A percentile compares a stretch with the other conserved stretches of the same genome.
Evolutionary conservation across 2,888 invertebrate genomes (phyloP).

Genomic region (Acronicta leporina): DNA sequence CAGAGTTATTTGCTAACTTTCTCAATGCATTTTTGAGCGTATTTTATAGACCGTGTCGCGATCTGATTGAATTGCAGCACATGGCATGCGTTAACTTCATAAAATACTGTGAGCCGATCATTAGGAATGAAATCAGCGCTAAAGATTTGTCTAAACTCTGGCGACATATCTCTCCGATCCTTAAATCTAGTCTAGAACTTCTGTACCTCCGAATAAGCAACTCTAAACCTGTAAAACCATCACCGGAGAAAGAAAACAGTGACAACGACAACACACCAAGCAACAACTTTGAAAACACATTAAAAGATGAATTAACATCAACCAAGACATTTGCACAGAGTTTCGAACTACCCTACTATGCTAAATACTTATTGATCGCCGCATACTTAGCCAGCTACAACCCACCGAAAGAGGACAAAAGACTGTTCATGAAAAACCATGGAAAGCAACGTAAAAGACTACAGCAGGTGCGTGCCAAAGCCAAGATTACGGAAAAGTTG

Average conservation of each 20-base stretch:
- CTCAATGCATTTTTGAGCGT: constrained; percentile 95
- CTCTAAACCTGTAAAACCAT: constrained; percentile 63
- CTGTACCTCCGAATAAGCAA: constrained; percentile 92
- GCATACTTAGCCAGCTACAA: constrained; percentile 98
- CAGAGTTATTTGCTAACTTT: constrained; percentile 93
- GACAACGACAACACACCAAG: constrained; percentile 49
- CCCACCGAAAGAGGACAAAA: constrained; percentile 95
- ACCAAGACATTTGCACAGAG: constrained; percentile 90
- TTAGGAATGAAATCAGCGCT: constrained; percentile 90
- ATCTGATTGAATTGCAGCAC: constrained; percentile 94
- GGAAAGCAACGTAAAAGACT: constrained; percentile 92
- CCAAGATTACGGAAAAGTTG: constrained; percentile 87
- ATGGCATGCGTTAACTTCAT: constrained; percentile 93
- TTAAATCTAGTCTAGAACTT: constrained; percentile 93
- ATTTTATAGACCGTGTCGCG: constrained; percentile 95
- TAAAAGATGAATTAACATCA: constrained; percentile 82
- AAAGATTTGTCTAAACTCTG: constrained; percentile 93
- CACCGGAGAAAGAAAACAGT: constrained; percentile 77
- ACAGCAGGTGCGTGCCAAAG: constrained; percentile 90
- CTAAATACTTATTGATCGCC: constrained; percentile 96
- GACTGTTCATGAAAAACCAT: constrained; percentile 94
- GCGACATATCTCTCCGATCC: constrained; percentile 93
- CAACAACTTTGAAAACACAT: constrained; percentile 74
- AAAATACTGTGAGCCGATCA: constrained; percentile 94
- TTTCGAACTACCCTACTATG: constrained; percentile 95